phyloP scores from a whole-genome alignment of 2,888 invertebrate genomes.

The Hypomecis atomaria region DNA sequence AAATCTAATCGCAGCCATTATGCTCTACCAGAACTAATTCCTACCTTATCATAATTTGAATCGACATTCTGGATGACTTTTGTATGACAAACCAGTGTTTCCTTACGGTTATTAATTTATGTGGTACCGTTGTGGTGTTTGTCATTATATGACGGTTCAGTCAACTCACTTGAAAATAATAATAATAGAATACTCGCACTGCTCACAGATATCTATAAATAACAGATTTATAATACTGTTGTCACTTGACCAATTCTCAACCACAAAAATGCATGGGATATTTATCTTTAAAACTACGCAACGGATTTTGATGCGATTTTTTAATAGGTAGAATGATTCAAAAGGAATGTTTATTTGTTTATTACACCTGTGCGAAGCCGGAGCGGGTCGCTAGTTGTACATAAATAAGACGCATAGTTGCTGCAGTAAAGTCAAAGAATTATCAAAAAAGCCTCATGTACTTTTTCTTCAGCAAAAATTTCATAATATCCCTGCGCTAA shows the following conservation, averaged over 20 bases:
- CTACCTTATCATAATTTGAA: constrained; percentile 82
- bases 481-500: constrained; percentile 1
- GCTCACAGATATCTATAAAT: no score
- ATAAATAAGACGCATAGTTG: no score
- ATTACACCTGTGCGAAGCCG: no score
- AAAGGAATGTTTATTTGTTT: no score
- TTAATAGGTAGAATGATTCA: no score
- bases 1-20: constrained; percentile 77
- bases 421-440: no score
- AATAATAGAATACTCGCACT: not conserved
- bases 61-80: constrained; percentile 80
- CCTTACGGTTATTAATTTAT: constrained; percentile 83
- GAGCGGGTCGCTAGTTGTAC: no score
- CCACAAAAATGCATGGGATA: no score
- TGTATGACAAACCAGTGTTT: constrained; percentile 82
- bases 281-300: no score
- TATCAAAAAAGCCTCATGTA: not conserved
- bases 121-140: constrained; percentile 61
- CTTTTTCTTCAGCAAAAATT: not conserved
- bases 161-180: constrained; percentile 50
- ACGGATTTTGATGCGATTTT: no score
- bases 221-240: no score
- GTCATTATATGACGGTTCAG: constrained; percentile 64
- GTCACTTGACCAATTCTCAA: no score
- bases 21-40: constrained; percentile 82